A percentile compares a stretch with the other conserved stretches of the same genome.
Conservation (phyloP, 2,797 vertebrate species). For the Aeoliscus strigatus region DNA sequence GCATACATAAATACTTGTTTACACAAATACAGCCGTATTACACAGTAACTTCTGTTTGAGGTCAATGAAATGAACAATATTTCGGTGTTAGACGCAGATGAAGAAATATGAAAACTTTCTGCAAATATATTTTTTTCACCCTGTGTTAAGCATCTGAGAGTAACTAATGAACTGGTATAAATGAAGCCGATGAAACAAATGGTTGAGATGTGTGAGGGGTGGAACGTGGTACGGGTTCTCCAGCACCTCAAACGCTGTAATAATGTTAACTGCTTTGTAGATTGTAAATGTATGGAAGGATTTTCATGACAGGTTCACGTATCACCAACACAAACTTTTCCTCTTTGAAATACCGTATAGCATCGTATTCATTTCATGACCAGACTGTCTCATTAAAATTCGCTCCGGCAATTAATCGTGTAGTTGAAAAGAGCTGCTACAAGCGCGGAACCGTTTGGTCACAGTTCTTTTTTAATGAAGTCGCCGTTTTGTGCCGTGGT, state of each 20-base stretch:
- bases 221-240: background rate
- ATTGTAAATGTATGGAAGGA: constrained; percentile 3
- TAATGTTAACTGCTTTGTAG: constrained; percentile 3
- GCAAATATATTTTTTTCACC: background rate
- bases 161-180: background rate
- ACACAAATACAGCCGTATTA: no score
- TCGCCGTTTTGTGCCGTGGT: constrained; percentile 47
- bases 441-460: constrained; percentile 39
- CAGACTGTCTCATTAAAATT: constrained; percentile 54
- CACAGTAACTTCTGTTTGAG: no score
- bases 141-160: background rate
- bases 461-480: constrained; percentile 60
- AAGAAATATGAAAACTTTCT: no score
- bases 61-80: no score
- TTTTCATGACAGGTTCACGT: constrained; percentile 12
- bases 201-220: constrained; percentile 4
- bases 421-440: constrained; percentile 39
- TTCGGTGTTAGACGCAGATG: no score
- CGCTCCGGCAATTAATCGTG: constrained; percentile 47
- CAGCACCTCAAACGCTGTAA: constrained; percentile 1
- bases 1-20: no score
- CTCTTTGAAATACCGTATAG: constrained; percentile 12
- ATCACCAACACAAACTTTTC: constrained; percentile 25
- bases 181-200: constrained; percentile 1
- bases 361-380: constrained; percentile 30